Base-by-base conservation (phyloP, 1,140 invertebrate genomes). In the Drosophila ficusphila region DNA sequence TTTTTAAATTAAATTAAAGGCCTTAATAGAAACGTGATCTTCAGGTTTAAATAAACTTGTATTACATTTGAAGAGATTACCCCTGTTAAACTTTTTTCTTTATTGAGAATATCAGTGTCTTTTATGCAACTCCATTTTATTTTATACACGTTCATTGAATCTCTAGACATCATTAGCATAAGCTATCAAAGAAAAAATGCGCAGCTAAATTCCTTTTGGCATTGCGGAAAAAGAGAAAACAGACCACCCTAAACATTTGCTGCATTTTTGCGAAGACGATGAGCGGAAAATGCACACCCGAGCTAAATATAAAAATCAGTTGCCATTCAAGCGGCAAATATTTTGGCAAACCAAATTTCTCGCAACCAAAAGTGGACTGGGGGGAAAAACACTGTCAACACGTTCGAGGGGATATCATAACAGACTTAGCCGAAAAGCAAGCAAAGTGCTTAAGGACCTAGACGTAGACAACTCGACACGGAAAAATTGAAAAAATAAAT, bases 401-500 rank as follows among this genome's bases (percentile, higher is more conserved):
- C 56, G 48, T 54, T 61, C 34, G 19, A n/a, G 23, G 14, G 18
- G 41, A 57, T 83, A 83, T 83, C 62, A 82, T 83, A 78, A 78
- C 79, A 75, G 60, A 44, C 51, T 61, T 62, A 65, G 69, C 54
- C 52, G 49, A 56, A 69, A 74, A 74, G 79, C 58, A 54, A 73
- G 76, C 57, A 58, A 62, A 62, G 71, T 79, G 53, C 58, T 70
- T 58, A 61, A 76, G 72, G 69, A 74, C 36, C 27, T 38, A 51
- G 52, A 68, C 42, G 23, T 34, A 56, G 56, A 76, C 51, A 57
- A 38, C 23, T 21, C 44, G 41, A 29, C 27, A 60, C 62, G 58
- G 62, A 56, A 48, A 86, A 86, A 86, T 86, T 86, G 81, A 86
- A 86, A 86, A 86, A 86, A 81, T 81, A 86, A 88, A 86, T 81